These are phyloP conservation scores for Gymnogyps californianus DNA, from an alignment of 2,113 vertebrate genomes.

Conservation along the genomic window DNA sequence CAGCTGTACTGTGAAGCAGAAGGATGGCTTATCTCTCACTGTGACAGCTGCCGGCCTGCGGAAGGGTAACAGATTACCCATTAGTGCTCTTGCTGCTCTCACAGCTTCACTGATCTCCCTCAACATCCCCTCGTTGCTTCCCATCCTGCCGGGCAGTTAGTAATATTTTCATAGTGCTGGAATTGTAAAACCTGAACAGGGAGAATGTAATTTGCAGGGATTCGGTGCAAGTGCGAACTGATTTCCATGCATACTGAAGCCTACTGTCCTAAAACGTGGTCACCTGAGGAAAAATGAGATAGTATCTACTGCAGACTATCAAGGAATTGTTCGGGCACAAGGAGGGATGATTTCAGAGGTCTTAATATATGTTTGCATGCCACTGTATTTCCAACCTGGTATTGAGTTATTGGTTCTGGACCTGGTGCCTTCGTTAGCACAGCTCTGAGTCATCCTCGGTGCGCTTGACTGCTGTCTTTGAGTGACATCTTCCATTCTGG, in stretches of 20 bases:
- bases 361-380: neutral
- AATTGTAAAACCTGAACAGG: neutral
- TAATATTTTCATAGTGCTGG: neutral
- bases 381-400: neutral
- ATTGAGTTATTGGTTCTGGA: neutral
- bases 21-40: neutral
- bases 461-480: neutral
- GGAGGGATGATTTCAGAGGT: neutral
- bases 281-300: neutral
- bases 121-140: rapidly evolving
- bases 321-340: neutral
- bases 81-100: neutral
- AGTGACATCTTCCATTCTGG: neutral
- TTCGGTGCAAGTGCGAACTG: neutral
- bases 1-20: neutral
- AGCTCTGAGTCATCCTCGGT: neutral
- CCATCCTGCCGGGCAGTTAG: neutral
- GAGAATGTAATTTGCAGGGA: neutral
- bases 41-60: neutral
- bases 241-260: neutral
- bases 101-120: neutral
- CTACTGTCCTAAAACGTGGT: neutral
- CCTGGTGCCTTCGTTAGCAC: neutral
- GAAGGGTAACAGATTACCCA: neutral
- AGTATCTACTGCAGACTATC: neutral